Evolutionary conservation across 2,797 vertebrate species (phyloP), one percentile per base, ranked within the genome.

Genomic region (Sebastes nivosus): DNA sequence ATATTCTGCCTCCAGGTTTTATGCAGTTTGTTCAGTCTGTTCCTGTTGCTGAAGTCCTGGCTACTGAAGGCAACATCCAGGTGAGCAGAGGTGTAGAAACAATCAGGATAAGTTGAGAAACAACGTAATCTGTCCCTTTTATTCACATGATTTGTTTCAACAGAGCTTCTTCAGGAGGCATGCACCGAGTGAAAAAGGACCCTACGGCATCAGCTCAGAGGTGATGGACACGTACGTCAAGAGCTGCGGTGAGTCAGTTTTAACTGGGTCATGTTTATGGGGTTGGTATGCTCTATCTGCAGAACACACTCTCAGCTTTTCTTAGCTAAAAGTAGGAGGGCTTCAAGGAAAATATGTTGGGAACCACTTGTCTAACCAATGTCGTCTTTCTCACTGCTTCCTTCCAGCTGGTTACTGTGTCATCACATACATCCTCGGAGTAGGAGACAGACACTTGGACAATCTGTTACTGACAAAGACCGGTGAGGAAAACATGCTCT

Each of bases 11-110:
- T 88, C 11, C 86, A 99, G 98, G 98, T 72, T 99, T 99, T 83
- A 99, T 99, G 98, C 98, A 99, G 91, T 99, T 99, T 87, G 98
- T 99, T 81, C 98, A 99, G 87, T 99, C 98, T 0, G 98, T 99
- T 74, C 98, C 98, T n/a, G 98, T 99, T 4, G 98, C 98, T 46
- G 98, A 99, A 88, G 98, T 99, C 73, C 95, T 99, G 72, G 98
- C 98, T 24, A 99, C 98, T 20, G 98, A 99, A 92, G 98, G 98
- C 64, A 99, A 97, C 85, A 99, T 99, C 94, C 98, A 99, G 97
- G 98, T 98, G 87, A 87, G 82, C 8, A 8, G 24, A 46, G 24
- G 3, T 38, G 8, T 14, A 29, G 25, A 66, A 67, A 1, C 6
- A 9, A 0, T 18, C 27, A 30, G 14, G 16, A 8, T 4, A 0